A percentile compares a stretch with the other conserved stretches of the same genome.
Evolutionary conservation across 2,797 vertebrate genomes (phyloP).

Genomic region (Crenuchus spilurus): DNA sequence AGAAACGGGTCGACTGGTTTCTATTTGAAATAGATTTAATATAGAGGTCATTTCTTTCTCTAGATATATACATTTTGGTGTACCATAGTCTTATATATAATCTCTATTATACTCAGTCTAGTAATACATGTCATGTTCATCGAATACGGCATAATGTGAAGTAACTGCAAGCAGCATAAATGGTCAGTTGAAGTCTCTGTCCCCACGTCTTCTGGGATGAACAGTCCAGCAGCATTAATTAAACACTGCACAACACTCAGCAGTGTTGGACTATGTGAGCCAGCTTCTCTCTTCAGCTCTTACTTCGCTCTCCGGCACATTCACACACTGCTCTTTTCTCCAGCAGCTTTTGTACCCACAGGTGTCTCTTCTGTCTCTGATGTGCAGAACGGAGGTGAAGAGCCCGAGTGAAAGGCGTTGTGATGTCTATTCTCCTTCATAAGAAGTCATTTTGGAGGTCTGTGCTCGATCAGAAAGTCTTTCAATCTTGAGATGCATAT

Average conservation of each 20-base stretch:
- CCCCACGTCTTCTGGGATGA: background rate
- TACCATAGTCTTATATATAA: constrained; percentile 54
- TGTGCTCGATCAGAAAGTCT: constrained; percentile 14
- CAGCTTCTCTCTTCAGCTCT: background rate
- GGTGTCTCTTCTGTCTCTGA: constrained; percentile 21
- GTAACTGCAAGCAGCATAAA: constrained; percentile 33
- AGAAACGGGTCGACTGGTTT: background rate
- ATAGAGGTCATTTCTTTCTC: constrained; percentile 57
- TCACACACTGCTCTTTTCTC: background rate
- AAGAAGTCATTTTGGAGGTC: background rate
- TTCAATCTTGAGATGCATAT: constrained; percentile 13
- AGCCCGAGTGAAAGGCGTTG: background rate
- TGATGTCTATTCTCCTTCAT: background rate
- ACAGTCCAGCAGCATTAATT: constrained; percentile 19
- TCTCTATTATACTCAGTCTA: constrained; percentile 53
- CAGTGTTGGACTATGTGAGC: background rate
- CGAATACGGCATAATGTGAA: constrained; percentile 36
- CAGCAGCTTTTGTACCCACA: background rate
- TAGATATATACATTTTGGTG: constrained; percentile 54
- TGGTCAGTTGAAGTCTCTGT: constrained; percentile 31
- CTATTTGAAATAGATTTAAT: constrained; percentile 58
- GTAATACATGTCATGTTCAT: constrained; percentile 41
- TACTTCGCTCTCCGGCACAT: background rate
- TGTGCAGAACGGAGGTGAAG: background rate
- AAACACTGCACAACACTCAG: background rate